Percentiles rank a stretch among this genome's conserved stretches.
phyloP scores from a whole-genome alignment of 1,140 invertebrate genomes.

The Drosophila jambulina region DNA sequence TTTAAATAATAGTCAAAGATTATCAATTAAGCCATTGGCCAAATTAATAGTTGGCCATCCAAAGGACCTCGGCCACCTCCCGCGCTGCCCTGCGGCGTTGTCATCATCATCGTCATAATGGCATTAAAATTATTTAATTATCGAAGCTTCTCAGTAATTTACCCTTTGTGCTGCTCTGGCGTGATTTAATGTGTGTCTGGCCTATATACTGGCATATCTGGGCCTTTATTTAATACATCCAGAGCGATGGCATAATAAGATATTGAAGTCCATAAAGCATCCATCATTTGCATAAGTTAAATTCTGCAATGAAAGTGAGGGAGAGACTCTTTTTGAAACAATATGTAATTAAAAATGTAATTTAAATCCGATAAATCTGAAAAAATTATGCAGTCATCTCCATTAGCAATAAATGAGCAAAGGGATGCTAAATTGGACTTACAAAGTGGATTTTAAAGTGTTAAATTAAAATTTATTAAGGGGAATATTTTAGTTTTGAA shows the following conservation, averaged over 20 bases:
- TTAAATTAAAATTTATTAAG: background rate
- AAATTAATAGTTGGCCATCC: slow-evolving; percentile 71
- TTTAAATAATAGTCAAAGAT: slow-evolving; percentile 83
- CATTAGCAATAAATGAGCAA: background rate
- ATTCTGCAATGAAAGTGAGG: background rate
- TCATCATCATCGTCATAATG: slow-evolving; percentile 24
- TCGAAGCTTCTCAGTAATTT: slow-evolving; percentile 36
- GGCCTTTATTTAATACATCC: slow-evolving; percentile 10
- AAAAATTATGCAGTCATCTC: background rate
- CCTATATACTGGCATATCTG: background rate
- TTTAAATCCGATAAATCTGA: background rate
- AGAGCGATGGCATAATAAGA: slow-evolving; percentile 41
- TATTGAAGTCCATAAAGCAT: slow-evolving; percentile 33
- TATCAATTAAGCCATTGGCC: slow-evolving; percentile 78
- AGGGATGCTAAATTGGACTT: background rate
- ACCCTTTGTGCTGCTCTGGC: slow-evolving; percentile 28
- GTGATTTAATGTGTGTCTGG: slow-evolving; percentile 25
- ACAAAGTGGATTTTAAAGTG: background rate
- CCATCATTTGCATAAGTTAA: slow-evolving; percentile 22
- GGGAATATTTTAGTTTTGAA: background rate
- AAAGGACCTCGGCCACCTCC: slow-evolving; percentile 26
- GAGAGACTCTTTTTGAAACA: background rate
- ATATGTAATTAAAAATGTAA: background rate
- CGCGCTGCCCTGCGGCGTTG: slow-evolving; percentile 6
- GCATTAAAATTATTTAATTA: slow-evolving; percentile 60